phyloP scores from a whole-genome alignment of 2,797 vertebrate species.

The Acrossocheilus fasciatus region DNA sequence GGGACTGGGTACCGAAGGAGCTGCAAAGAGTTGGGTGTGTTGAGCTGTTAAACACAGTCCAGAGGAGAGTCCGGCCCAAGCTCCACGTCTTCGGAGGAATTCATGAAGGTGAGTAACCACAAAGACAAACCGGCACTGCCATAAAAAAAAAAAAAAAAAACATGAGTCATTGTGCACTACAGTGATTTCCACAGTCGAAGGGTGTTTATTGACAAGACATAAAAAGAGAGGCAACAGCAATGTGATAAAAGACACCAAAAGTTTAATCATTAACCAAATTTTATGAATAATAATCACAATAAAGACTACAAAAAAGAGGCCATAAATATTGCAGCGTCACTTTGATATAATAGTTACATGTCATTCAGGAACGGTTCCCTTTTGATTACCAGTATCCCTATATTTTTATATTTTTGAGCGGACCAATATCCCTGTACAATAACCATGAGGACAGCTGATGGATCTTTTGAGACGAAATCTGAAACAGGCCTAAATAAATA shows the following conservation, averaged over 20 bases:
- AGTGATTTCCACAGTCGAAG: background rate
- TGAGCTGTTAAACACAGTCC: constrained; percentile 96
- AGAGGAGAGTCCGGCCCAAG: constrained; percentile 94
- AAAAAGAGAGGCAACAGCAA: background rate
- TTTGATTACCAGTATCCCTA: background rate
- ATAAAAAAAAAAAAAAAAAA: background rate
- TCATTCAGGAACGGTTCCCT: background rate
- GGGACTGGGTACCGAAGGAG: constrained; percentile 98
- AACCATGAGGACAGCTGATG: too few relatives aligned
- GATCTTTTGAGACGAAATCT: too few relatives aligned
- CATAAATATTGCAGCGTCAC: background rate
- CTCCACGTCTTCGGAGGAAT: constrained; percentile 96
- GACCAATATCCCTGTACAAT: too few relatives aligned
- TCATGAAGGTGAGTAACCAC: constrained; percentile 88
- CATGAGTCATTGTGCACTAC: too few relatives aligned
- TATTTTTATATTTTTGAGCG: background rate
- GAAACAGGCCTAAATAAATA: too few relatives aligned
- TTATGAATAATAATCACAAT: background rate
- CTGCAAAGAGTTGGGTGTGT: constrained; percentile 96
- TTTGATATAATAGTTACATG: background rate
- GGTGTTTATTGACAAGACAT: background rate
- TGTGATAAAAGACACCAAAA: background rate
- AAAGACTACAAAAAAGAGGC: background rate
- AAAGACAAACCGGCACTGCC: background rate
- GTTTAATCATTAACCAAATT: background rate